These are phyloP conservation scores for Pedetes capensis DNA, from an alignment of 2,113 vertebrate species.

Conservation along the genomic window DNA sequence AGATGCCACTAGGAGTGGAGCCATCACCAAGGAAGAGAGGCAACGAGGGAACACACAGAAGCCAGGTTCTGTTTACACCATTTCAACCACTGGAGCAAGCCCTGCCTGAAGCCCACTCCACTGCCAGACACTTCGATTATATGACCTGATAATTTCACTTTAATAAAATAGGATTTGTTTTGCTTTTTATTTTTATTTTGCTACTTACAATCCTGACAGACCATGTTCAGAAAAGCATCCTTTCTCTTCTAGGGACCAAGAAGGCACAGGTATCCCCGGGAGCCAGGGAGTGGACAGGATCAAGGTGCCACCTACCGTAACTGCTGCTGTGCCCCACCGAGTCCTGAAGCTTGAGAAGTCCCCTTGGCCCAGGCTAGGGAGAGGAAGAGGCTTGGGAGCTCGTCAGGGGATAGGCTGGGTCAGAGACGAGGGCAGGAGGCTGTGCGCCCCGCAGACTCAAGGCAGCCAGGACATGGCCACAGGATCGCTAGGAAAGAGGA, in stretches of 20 bases:
- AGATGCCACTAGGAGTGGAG: neutral
- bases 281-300: neutral
- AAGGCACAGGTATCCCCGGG: neutral
- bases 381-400: neutral
- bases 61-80: neutral
- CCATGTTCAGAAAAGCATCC: neutral
- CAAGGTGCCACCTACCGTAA: slow-evolving; percentile 30
- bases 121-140: neutral
- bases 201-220: neutral
- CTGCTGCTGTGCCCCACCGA: neutral
- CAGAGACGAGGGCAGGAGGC: neutral
- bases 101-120: neutral
- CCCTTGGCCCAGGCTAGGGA: neutral
- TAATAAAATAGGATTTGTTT: neutral
- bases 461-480: neutral
- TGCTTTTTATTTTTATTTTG: neutral
- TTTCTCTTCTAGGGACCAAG: neutral
- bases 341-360: neutral
- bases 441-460: slow-evolving; percentile 3
- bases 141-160: neutral
- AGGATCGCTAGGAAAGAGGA: slow-evolving; percentile 48
- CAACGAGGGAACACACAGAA: neutral
- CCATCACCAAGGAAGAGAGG: neutral
- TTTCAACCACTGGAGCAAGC: neutral
- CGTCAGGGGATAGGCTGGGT: neutral